phyloP scores from a whole-genome alignment of 2,888 invertebrate genomes.

The Eustalomyia histrio region DNA sequence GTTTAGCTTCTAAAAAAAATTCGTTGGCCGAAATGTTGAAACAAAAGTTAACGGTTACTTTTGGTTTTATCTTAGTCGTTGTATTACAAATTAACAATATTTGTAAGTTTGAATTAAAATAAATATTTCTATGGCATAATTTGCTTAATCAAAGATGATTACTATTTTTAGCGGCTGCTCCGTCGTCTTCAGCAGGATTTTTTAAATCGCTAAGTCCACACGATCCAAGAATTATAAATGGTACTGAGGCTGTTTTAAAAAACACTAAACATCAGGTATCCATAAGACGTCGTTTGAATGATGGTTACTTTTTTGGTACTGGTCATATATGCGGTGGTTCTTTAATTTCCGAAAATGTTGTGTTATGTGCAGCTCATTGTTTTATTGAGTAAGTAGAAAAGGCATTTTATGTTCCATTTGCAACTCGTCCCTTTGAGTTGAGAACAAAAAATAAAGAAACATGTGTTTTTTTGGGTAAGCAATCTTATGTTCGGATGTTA shows the following conservation, averaged over 20 bases:
- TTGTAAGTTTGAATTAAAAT: background rate
- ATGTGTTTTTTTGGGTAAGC: too few species aligned
- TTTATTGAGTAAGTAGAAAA: conserved; percentile 73
- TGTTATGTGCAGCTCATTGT: conserved; percentile 76
- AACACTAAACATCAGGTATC: conserved; percentile 74
- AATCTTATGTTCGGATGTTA: too few species aligned
- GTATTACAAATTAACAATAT: background rate
- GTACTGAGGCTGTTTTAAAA: conserved; percentile 55
- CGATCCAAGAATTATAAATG: conserved; percentile 65
- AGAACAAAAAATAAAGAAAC: too few species aligned
- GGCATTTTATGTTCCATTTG: background rate
- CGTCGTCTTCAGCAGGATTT: background rate
- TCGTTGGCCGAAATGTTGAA: background rate
- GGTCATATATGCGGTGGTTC: conserved; percentile 77
- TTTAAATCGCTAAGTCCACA: background rate
- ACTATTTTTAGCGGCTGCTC: conserved; percentile 21
- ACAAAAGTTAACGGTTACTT: background rate
- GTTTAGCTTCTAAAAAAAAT: background rate
- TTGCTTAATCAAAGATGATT: too few species aligned
- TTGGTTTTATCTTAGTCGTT: background rate
- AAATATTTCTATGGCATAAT: background rate
- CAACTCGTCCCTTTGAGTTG: too few species aligned
- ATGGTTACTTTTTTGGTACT: conserved; percentile 73
- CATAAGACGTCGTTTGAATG: conserved; percentile 69
- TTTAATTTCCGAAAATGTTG: conserved; percentile 71